phyloP scores from a whole-genome alignment of 2,888 invertebrate genomes.

The Lasioglossum marginatum region DNA sequence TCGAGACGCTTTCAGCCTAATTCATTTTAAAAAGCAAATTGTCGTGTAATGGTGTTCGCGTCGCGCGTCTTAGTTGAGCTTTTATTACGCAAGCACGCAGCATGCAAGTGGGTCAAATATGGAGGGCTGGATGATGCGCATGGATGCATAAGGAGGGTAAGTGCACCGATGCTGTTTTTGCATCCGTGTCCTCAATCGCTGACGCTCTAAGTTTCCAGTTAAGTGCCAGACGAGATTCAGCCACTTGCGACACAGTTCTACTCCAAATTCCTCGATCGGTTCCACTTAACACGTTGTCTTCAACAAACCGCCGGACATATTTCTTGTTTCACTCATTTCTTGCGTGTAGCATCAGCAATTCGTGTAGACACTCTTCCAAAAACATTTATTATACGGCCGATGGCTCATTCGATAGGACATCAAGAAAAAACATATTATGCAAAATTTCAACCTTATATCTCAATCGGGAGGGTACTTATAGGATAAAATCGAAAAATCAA shows the following conservation, averaged over 20 bases:
- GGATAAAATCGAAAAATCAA: no score
- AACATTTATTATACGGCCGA: no score
- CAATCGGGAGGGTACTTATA: no score
- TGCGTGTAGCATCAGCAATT: no score
- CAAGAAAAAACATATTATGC: no score
- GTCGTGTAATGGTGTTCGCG: background rate
- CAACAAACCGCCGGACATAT: no score
- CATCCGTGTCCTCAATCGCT: constrained; percentile 71
- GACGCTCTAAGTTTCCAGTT: constrained; percentile 46
- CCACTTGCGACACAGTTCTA: background rate
- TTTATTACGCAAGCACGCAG: constrained; percentile 60
- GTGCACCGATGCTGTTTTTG: constrained; percentile 75
- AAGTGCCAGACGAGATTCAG: constrained; percentile 49
- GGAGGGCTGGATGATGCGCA: constrained; percentile 68
- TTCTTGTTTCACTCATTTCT: no score
- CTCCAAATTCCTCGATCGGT: constrained; percentile 5
- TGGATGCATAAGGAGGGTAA: constrained; percentile 73
- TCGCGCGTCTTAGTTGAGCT: constrained; percentile 39
- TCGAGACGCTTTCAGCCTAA: background rate
- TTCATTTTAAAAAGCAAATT: background rate
- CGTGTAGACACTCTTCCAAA: no score
- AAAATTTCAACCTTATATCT: no score
- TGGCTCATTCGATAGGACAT: no score
- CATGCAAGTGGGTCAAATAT: constrained; percentile 56
- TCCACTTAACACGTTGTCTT: background rate